Evolutionary conservation across 2,113 vertebrate genomes (phyloP).

Genomic region (Struthidea cinerea): DNA sequence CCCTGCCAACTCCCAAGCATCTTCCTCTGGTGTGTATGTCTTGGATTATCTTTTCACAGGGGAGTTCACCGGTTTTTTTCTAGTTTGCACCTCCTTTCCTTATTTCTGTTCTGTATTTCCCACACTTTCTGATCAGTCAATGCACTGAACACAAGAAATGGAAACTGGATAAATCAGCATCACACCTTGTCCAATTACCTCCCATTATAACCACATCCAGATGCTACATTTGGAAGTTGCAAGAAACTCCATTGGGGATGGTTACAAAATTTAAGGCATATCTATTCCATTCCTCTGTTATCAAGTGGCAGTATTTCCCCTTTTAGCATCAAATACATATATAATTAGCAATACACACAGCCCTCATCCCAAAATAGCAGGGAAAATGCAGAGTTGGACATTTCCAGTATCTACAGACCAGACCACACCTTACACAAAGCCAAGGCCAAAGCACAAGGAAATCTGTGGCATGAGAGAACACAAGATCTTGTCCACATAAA

Average conservation of each 20-base stretch:
- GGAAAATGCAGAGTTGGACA: background rate
- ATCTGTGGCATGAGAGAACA: background rate
- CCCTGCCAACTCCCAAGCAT: background rate
- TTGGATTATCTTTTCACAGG: background rate
- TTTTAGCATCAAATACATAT: background rate
- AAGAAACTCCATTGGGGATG: background rate
- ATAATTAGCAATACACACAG: background rate
- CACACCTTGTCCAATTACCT: background rate
- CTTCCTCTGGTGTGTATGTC: background rate
- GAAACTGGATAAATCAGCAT: constrained; percentile 4
- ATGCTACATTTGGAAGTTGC: background rate
- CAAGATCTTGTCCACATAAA: background rate
- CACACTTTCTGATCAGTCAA: background rate
- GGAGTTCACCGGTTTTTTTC: background rate
- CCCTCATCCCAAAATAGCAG: background rate
- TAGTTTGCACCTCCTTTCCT: background rate
- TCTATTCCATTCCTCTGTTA: background rate
- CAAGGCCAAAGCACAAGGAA: background rate
- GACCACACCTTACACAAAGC: background rate
- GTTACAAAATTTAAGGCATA: background rate
- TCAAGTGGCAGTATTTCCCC: background rate
- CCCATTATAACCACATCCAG: background rate
- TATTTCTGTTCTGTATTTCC: constrained; percentile 18
- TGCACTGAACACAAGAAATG: background rate
- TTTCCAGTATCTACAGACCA: background rate